Evolutionary conservation across 1,140 invertebrate genomes (phyloP), one percentile per base, ranked within the genome.

Genomic region (Physella acuta): DNA sequence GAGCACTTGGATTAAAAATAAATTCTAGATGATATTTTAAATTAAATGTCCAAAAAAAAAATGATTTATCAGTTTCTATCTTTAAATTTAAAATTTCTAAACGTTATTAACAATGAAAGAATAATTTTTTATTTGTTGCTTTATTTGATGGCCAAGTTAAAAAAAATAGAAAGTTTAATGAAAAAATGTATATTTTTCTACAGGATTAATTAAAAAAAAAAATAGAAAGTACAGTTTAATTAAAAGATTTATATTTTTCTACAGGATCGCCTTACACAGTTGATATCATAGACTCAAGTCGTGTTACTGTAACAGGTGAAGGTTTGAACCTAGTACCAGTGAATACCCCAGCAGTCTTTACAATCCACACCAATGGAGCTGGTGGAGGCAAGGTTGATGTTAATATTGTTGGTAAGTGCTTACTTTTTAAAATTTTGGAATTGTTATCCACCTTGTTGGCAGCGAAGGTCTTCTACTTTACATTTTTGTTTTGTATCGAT

Each of bases 291-390:
- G 87, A 88, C 72, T 80, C 86, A 2, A 80, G 75, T 39, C 76
- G 80, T 20, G 85, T 89, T 5, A 83, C 81, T 20, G 89, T 89
- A 17, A 86, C 85, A 74, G 91, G 91, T n/a, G 89, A 88, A 72
- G 90, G 90, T 0, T 82, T 92, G 2, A 87, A 88, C 65, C 84
- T 89, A 26, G 86, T 90, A 24, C 87, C 89, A 17, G 85, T 92
- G 49, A 87, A 90, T 73, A 86, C 86, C 71, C 85, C 87, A 3
- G 87, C 89, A 0, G 86, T 85, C 20, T 90, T 92, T 77, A 87
- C 86, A 28, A 83, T 92, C 36, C 72, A 77, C 31, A 84, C 86
- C 14, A 77, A 81, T 31, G 88, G 88, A 71, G 84, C 88, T 0
- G 76, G 78, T n/a, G 68, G 69, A 11, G 85, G 84, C 37, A 86